phyloP scores from a whole-genome alignment of 2,797 vertebrate genomes.

The Pampus argenteus region DNA sequence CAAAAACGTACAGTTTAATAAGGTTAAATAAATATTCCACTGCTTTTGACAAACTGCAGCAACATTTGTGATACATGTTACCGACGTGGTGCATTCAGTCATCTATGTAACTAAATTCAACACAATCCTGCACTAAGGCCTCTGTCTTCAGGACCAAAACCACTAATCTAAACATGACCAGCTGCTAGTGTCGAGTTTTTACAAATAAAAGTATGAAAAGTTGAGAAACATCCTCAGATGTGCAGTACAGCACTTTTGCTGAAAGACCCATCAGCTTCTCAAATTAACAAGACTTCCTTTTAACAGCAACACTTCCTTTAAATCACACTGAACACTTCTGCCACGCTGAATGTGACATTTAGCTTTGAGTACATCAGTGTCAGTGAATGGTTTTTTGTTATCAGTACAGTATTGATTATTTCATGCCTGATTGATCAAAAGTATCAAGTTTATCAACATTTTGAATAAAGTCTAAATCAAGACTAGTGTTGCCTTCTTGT shows the following conservation, averaged over 20 bases:
- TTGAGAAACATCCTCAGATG: constrained; percentile 41
- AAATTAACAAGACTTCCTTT: constrained; percentile 39
- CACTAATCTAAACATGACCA: constrained; percentile 54
- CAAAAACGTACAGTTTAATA: constrained; percentile 7
- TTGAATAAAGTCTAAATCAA: constrained; percentile 80
- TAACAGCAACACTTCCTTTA: constrained; percentile 33
- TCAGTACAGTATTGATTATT: constrained; percentile 81
- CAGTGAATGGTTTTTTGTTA: constrained; percentile 50
- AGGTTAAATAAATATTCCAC: constrained; percentile 41
- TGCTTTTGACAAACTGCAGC: constrained; percentile 40
- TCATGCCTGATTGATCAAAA: constrained; percentile 75
- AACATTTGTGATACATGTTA: constrained; percentile 29
- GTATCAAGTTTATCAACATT: constrained; percentile 74
- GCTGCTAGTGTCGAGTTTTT: constrained; percentile 70
- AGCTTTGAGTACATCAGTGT: constrained; percentile 41
- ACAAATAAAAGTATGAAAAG: constrained; percentile 41
- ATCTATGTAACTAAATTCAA: constrained; percentile 70
- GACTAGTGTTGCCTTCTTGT: constrained; percentile 30
- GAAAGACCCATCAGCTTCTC: constrained; percentile 12
- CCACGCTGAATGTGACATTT: constrained; percentile 36
- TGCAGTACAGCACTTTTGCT: constrained; percentile 13
- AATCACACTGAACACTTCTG: constrained; percentile 22
- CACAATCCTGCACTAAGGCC: constrained; percentile 43
- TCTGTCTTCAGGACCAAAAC: constrained; percentile 73
- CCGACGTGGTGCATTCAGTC: constrained; percentile 37